Conservation (phyloP, 2,888 invertebrate genomes). For the Orthosia cruda region DNA sequence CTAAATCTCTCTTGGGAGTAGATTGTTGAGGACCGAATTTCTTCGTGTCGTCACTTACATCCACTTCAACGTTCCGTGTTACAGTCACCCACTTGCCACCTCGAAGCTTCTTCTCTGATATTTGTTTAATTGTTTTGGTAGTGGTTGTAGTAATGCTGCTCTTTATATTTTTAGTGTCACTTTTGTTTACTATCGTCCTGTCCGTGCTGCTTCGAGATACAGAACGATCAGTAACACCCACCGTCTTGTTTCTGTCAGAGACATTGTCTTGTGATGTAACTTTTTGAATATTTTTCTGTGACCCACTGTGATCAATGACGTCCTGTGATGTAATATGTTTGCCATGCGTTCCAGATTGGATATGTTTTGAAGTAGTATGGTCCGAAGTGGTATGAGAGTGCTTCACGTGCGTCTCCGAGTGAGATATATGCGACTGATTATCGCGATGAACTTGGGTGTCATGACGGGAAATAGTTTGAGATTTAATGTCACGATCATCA, state of each 20-base stretch:
- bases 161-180: constrained; percentile 79
- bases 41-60: constrained; percentile 84
- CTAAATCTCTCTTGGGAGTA: constrained; percentile 63
- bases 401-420: constrained; percentile 74
- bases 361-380: constrained; percentile 72
- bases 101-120: constrained; percentile 91
- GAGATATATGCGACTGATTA: constrained; percentile 69
- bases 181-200: constrained; percentile 77
- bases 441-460: constrained; percentile 68
- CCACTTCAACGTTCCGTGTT: constrained; percentile 93
- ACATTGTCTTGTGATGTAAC: constrained; percentile 81
- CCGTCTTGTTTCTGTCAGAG: constrained; percentile 69
- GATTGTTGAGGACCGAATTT: constrained; percentile 57
- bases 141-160: constrained; percentile 85
- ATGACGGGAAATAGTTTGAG: constrained; percentile 67
- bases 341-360: constrained; percentile 74
- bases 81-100: constrained; percentile 90
- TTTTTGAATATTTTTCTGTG: constrained; percentile 89
- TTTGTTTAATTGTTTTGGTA: constrained; percentile 90
- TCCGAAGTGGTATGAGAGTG: constrained; percentile 73
- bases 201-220: constrained; percentile 76
- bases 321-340: constrained; percentile 74
- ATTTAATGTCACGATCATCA: constrained; percentile 78
- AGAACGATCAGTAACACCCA: constrained; percentile 75
- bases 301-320: constrained; percentile 65